phyloP scores from a whole-genome alignment of 92 coral and sea anemone genomes.

The Scolanthus callimorphus region DNA sequence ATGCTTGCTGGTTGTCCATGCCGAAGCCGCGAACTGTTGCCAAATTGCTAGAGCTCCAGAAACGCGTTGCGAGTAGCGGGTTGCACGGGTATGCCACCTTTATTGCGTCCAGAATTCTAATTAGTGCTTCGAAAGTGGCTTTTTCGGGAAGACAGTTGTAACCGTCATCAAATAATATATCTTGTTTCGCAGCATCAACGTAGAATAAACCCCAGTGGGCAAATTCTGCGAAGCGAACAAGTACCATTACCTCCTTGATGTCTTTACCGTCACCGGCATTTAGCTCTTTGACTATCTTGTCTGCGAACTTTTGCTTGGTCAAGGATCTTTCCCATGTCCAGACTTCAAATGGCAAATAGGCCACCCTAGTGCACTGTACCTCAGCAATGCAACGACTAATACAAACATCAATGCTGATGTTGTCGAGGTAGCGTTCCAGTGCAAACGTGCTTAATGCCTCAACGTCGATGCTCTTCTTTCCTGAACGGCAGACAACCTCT shows the following conservation, averaged over 20 bases:
- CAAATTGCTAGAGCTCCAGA: not conserved
- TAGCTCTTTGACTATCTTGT: not conserved
- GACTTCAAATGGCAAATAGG: conserved; percentile 1
- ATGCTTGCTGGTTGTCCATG: not conserved
- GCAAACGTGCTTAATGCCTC: not conserved
- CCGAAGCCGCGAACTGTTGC: not conserved
- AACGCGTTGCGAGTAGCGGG: not conserved
- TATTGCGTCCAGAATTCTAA: not conserved
- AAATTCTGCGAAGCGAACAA: not conserved
- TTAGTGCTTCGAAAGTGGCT: not conserved
- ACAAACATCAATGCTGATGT: conserved; percentile 15
- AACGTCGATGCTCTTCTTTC: conserved; percentile 32
- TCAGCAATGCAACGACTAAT: not conserved
- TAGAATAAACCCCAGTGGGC: not conserved
- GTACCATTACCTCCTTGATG: not conserved
- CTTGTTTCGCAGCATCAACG: not conserved
- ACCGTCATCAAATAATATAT: conserved; percentile 1
- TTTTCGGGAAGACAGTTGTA: not conserved
- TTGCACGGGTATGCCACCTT: not conserved
- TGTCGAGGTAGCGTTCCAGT: conserved; percentile 11
- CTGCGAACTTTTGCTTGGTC: not conserved
- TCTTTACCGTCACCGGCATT: not conserved
- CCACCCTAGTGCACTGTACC: not conserved
- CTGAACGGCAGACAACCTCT: conserved; percentile 8
- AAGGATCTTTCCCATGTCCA: not conserved